Conservation (phyloP, 2,888 invertebrate species). For the Tachystola acroxantha region DNA sequence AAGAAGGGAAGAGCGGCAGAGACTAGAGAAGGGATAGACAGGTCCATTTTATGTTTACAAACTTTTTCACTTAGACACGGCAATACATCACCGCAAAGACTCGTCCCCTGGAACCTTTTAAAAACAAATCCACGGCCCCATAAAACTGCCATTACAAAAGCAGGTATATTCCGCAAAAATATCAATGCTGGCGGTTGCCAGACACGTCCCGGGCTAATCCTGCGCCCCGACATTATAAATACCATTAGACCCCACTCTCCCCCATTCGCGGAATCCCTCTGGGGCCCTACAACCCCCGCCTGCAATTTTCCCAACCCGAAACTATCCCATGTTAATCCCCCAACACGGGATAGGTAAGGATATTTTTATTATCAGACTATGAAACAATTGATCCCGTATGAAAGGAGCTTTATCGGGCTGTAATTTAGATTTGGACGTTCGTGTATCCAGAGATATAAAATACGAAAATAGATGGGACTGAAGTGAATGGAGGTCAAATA, state of each 20-base stretch:
- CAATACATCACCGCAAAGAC: neutral
- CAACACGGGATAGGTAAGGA: conserved; percentile 38
- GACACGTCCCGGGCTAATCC: conserved; percentile 47
- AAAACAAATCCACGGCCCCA: neutral
- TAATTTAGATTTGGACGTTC: neutral
- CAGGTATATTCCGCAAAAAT: conserved; percentile 9
- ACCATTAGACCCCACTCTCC: conserved; percentile 41
- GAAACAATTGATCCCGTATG: conserved; percentile 44
- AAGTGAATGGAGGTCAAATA: too few relatives aligned
- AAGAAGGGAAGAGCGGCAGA: too few relatives aligned
- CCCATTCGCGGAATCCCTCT: conserved; percentile 13
- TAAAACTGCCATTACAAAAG: conserved; percentile 10
- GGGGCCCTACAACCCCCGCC: conserved; percentile 24
- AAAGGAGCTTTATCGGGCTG: conserved; percentile 22
- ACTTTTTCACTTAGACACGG: neutral
- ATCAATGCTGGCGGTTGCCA: conserved; percentile 21
- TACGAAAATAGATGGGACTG: too few relatives aligned
- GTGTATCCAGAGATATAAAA: neutral
- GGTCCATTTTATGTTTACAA: neutral
- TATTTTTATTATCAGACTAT: conserved; percentile 50
- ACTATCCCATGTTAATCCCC: conserved; percentile 65
- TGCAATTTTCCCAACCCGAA: conserved; percentile 49
- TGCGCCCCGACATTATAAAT: conserved; percentile 56
- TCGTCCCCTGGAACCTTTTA: neutral
- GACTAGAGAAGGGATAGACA: too few relatives aligned